Conservation (phyloP, 2,888 invertebrate species). For the Ellobium chinense region DNA sequence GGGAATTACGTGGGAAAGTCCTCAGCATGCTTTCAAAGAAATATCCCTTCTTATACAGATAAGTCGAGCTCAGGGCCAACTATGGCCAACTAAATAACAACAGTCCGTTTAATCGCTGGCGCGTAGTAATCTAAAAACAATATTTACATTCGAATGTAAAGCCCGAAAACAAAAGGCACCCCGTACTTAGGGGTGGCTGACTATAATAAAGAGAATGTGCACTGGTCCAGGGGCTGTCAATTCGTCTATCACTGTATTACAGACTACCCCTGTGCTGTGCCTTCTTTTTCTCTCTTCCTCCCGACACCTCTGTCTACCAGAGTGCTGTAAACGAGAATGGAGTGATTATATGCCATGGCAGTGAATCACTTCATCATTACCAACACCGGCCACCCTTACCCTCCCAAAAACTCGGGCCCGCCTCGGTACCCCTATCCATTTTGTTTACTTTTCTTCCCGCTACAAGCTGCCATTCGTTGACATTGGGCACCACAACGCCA, state of each 20-base stretch:
- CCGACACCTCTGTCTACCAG: slow-evolving; percentile 2
- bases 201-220: no score
- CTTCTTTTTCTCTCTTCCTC: neutral
- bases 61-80: no score
- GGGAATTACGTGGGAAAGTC: no score
- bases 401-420: slow-evolving; percentile 18
- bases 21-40: no score
- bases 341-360: slow-evolving; percentile 25
- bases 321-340: slow-evolving; percentile 1
- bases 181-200: no score
- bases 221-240: no score
- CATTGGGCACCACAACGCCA: slow-evolving; percentile 28
- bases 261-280: no score
- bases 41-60: no score
- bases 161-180: neutral
- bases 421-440: slow-evolving; percentile 23
- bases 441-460: slow-evolving; percentile 34
- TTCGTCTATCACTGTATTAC: no score
- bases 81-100: no score
- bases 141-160: neutral
- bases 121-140: neutral
- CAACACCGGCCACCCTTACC: slow-evolving; percentile 28
- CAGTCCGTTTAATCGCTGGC: no score
- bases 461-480: slow-evolving; percentile 39
- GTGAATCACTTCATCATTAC: slow-evolving; percentile 39